Percentiles rank a stretch among this genome's conserved stretches.
Conservation (phyloP, 1,140 invertebrate species). For the Adoxophyes honmai region DNA sequence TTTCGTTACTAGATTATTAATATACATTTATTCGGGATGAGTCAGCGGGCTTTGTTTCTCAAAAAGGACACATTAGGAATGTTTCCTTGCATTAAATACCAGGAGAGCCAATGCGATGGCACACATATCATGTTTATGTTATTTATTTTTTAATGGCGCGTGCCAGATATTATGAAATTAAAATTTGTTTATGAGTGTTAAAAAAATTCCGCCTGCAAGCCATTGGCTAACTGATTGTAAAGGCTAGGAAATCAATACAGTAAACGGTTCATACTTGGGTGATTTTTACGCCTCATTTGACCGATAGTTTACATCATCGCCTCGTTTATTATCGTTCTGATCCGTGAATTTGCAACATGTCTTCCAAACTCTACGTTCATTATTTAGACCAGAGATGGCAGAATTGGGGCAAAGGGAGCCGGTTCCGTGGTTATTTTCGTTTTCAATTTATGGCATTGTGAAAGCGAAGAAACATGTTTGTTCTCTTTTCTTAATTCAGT, state of each 20-base stretch:
- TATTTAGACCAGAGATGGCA: not conserved
- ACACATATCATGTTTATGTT: no score
- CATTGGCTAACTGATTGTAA: not conserved
- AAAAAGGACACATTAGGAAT: no score
- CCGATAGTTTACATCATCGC: slow-evolving; percentile 13
- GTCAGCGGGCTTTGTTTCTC: not conserved
- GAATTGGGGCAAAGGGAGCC: slow-evolving; percentile 25
- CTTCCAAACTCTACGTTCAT: not conserved
- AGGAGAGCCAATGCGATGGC: no score
- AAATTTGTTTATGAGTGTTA: not conserved
- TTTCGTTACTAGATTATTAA: slow-evolving; percentile 23
- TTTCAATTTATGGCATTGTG: slow-evolving; percentile 28
- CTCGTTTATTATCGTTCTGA: slow-evolving; percentile 1
- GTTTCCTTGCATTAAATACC: no score
- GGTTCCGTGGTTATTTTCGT: slow-evolving; percentile 28
- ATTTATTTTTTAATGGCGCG: no score
- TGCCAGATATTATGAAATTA: no score
- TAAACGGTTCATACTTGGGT: slow-evolving; percentile 16
- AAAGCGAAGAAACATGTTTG: slow-evolving; percentile 20
- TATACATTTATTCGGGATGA: not conserved
- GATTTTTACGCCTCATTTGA: slow-evolving; percentile 23
- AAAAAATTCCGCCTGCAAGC: not conserved
- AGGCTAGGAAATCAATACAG: slow-evolving; percentile 18
- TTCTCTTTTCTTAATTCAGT: not conserved
- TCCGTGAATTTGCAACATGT: not conserved